These are phyloP conservation scores for Ceratotherium simum DNA, from an alignment of 2,113 vertebrate species.

Conservation along the genomic window DNA sequence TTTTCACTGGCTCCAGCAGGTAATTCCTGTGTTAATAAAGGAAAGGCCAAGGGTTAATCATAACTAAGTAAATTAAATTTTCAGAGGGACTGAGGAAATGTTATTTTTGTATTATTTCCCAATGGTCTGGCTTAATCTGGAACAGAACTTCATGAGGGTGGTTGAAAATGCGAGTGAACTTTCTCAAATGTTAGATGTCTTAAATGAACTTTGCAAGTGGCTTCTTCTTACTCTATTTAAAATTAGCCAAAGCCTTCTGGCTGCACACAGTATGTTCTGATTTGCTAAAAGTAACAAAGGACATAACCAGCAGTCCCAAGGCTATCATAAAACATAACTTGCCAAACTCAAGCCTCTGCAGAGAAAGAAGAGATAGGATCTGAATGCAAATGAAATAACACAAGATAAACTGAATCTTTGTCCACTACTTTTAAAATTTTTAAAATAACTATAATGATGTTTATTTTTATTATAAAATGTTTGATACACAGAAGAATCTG, in stretches of 20 bases:
- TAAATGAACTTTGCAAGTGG: not conserved
- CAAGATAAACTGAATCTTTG: not conserved
- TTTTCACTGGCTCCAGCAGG: not conserved
- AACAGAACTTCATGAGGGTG: not conserved
- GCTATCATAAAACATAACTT: not conserved
- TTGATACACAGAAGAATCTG: not conserved
- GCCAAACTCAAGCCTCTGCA: not conserved
- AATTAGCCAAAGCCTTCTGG: not conserved
- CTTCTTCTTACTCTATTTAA: not conserved
- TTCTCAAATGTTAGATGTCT: not conserved
- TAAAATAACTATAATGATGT: not conserved
- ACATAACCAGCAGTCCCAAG: not conserved
- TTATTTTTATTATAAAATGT: not conserved
- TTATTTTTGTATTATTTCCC: not conserved
- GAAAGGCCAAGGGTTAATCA: not conserved
- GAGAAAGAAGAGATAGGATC: not conserved
- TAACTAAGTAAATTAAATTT: not conserved
- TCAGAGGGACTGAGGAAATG: not conserved
- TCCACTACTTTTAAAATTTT: not conserved
- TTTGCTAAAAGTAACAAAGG: not conserved
- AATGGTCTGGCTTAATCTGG: not conserved
- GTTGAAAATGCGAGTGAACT: not conserved
- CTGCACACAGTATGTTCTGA: not conserved
- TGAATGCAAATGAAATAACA: not conserved
- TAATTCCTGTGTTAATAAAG: not conserved